Conservation (phyloP, 2,888 invertebrate genomes). For the Drosophila cognata region DNA sequence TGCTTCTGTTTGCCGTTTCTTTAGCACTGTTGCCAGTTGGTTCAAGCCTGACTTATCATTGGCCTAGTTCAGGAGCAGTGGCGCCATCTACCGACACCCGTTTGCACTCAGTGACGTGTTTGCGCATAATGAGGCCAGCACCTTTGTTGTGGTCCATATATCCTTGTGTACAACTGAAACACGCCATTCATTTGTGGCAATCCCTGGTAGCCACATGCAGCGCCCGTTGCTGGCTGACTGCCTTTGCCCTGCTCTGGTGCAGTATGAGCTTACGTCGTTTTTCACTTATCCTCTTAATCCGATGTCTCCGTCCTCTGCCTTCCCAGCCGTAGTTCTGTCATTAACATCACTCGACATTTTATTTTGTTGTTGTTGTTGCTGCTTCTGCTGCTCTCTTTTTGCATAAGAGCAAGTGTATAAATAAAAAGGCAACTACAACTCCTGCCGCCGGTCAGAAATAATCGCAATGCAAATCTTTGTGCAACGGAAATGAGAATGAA, state of each 20-base stretch:
- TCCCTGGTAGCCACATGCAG: slow-evolving; percentile 29
- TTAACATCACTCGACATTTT: slow-evolving; percentile 51
- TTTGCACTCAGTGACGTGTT: slow-evolving; percentile 47
- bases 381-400: slow-evolving; percentile 7
- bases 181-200: slow-evolving; percentile 62
- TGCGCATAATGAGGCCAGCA: slow-evolving; percentile 61
- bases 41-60: slow-evolving; percentile 48
- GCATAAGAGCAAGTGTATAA: slow-evolving; percentile 20
- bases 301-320: slow-evolving; percentile 10
- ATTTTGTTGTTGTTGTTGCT: slow-evolving; percentile 14
- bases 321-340: slow-evolving; percentile 33
- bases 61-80: slow-evolving; percentile 21
- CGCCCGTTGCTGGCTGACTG: slow-evolving; percentile 6
- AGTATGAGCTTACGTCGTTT: slow-evolving; percentile 46
- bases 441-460: slow-evolving; percentile 30
- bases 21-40: slow-evolving; percentile 2
- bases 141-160: slow-evolving; percentile 62
- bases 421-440: neutral
- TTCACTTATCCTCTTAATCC: slow-evolving; percentile 56
- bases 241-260: slow-evolving; percentile 5
- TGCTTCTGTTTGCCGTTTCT: slow-evolving; percentile 12
- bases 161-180: slow-evolving; percentile 47
- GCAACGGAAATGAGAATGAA: slow-evolving; percentile 40
- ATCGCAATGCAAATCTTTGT: slow-evolving; percentile 58
- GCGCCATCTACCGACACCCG: slow-evolving; percentile 21